These are phyloP conservation scores for Hycleus cichorii DNA, from an alignment of 1,140 invertebrate genomes.

Conservation along the genomic window DNA sequence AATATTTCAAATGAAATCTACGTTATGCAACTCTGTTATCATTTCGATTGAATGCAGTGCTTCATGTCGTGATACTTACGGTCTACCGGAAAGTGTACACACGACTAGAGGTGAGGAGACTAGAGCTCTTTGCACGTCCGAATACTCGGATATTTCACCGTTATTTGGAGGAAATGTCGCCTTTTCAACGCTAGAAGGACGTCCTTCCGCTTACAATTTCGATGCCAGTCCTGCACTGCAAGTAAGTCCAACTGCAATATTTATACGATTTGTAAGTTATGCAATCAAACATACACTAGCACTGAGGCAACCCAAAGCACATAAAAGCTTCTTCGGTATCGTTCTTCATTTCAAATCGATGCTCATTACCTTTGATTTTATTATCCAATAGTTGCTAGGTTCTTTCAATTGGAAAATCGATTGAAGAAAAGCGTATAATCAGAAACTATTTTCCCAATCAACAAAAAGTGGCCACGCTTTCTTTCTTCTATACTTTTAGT, in stretches of 20 bases:
- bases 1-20: not conserved
- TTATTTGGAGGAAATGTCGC: conserved; percentile 91
- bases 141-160: conserved; percentile 96
- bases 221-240: conserved; percentile 84
- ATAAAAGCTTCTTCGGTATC: too few species aligned
- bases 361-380: too few species aligned
- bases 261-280: too few species aligned
- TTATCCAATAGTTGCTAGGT: too few species aligned
- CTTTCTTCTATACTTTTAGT: too few species aligned
- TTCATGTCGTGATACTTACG: conserved; percentile 84
- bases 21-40: conserved; percentile 10
- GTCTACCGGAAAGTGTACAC: conserved; percentile 64
- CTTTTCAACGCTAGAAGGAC: conserved; percentile 91
- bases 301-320: too few species aligned
- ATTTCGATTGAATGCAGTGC: conserved; percentile 51
- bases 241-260: conserved; percentile 44
- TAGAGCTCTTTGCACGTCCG: conserved; percentile 86
- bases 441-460: too few species aligned
- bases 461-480: too few species aligned
- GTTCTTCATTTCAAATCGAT: too few species aligned
- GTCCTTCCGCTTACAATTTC: conserved; percentile 86
- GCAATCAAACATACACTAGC: too few species aligned
- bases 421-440: too few species aligned
- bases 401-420: too few species aligned
- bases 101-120: conserved; percentile 70